Conservation (phyloP, 2,888 invertebrate genomes). For the Lissonota sp. region DNA sequence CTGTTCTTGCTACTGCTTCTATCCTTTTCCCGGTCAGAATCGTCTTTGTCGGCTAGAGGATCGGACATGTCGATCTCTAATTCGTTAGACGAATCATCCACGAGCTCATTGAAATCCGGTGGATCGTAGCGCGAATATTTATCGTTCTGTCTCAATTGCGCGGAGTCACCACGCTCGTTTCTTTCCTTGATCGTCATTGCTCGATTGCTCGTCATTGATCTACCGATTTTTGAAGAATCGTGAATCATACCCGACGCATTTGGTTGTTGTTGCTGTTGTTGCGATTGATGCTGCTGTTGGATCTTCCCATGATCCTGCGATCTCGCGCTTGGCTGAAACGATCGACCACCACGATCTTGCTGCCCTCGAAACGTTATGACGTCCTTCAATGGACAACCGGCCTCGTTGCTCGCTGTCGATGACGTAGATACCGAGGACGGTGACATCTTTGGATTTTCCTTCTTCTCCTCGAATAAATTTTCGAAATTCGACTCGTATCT, state of each 20-base stretch:
- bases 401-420: conserved; percentile 85
- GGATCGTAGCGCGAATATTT: conserved; percentile 88
- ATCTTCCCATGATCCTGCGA: conserved; percentile 73
- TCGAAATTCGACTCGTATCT: conserved; percentile 90
- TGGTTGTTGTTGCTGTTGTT: conserved; percentile 74
- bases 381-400: conserved; percentile 88
- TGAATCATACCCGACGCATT: conserved; percentile 82
- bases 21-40: conserved; percentile 86
- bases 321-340: conserved; percentile 70
- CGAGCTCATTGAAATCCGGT: conserved; percentile 90
- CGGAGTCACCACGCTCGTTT: conserved; percentile 70
- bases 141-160: conserved; percentile 74
- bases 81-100: conserved; percentile 92
- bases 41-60: conserved; percentile 88
- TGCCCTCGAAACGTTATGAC: conserved; percentile 86
- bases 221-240: conserved; percentile 70
- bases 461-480: conserved; percentile 93
- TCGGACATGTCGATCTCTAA: conserved; percentile 92
- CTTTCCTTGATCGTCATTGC: conserved; percentile 71
- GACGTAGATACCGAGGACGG: conserved; percentile 88
- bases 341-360: conserved; percentile 76
- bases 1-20: conserved; percentile 74
- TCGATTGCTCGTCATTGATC: conserved; percentile 69
- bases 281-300: conserved; percentile 74
- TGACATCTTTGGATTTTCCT: conserved; percentile 87